Evolutionary conservation across 2,888 invertebrate genomes (phyloP).

Genomic region (Metopia argyrocephala): DNA sequence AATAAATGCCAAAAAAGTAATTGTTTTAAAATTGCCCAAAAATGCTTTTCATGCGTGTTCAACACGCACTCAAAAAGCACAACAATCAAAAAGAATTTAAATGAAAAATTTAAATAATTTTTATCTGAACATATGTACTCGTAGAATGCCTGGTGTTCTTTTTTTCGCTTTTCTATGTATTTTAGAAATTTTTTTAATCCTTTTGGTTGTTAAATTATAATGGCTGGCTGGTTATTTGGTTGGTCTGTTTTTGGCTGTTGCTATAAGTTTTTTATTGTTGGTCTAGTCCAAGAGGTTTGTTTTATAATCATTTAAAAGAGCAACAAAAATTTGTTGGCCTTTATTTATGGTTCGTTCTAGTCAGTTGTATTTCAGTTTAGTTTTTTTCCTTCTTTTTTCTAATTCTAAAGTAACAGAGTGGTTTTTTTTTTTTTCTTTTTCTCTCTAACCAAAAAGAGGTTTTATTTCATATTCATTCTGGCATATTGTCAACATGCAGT

Average conservation of each 20-base stretch:
- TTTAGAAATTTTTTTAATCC: constrained; percentile 8
- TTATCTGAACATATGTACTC: neutral
- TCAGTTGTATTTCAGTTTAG: too few species aligned
- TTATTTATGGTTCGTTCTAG: neutral
- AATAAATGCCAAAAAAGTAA: neutral
- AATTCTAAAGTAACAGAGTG: too few species aligned
- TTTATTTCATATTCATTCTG: constrained; percentile 14
- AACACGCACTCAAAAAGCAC: neutral
- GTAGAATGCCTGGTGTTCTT: too few species aligned
- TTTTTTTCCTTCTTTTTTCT: too few species aligned
- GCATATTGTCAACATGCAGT: constrained; percentile 46
- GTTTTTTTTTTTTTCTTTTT: too few species aligned
- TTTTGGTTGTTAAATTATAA: neutral
- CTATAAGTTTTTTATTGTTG: constrained; percentile 22
- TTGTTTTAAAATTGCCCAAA: neutral
- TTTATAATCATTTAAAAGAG: neutral
- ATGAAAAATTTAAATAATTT: constrained; percentile 49
- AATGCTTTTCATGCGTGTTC: constrained; percentile 43
- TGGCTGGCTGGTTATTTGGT: neutral
- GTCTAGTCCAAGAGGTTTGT: neutral
- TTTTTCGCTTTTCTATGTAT: neutral
- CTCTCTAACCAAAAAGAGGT: neutral
- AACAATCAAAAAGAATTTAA: constrained; percentile 26
- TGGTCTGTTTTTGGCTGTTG: neutral
- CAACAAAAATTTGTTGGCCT: neutral